Conservation (phyloP, 2,797 vertebrate genomes). For the Chelmon rostratus region DNA sequence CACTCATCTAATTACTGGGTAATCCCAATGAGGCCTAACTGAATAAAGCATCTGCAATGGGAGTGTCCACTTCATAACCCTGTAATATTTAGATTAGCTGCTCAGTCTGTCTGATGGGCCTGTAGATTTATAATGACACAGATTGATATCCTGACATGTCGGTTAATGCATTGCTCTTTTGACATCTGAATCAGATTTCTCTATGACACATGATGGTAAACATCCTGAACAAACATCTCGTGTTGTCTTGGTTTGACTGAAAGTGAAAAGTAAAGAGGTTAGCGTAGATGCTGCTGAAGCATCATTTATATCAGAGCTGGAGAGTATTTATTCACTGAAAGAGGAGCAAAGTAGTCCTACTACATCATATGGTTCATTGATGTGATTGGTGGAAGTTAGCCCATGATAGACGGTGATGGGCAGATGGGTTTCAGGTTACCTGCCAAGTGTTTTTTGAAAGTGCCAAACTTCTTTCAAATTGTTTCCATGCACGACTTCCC, state of each 20-base stretch:
- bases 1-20: slow-evolving; percentile 53
- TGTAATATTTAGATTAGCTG: slow-evolving; percentile 53
- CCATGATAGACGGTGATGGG: too few species aligned
- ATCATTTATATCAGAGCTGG: too few species aligned
- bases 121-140: slow-evolving; percentile 20
- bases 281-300: too few species aligned
- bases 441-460: too few species aligned
- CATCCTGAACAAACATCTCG: not conserved
- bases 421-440: too few species aligned
- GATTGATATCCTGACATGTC: slow-evolving; percentile 10
- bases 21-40: slow-evolving; percentile 49
- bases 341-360: too few species aligned
- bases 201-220: slow-evolving; percentile 6
- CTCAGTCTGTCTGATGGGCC: slow-evolving; percentile 44
- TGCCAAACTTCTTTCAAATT: too few species aligned
- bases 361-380: too few species aligned
- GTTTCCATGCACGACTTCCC: too few species aligned
- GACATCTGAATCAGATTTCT: slow-evolving; percentile 21
- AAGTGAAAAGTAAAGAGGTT: not conserved
- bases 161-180: not conserved
- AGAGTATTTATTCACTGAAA: too few species aligned
- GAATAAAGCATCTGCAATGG: slow-evolving; percentile 55
- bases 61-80: slow-evolving; percentile 59
- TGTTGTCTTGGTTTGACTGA: not conserved
- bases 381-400: too few species aligned